A percentile compares a stretch with the other conserved stretches of the same genome.
Evolutionary conservation across 2,888 invertebrate species (phyloP).

Genomic region (Machimus atricapillus): DNA sequence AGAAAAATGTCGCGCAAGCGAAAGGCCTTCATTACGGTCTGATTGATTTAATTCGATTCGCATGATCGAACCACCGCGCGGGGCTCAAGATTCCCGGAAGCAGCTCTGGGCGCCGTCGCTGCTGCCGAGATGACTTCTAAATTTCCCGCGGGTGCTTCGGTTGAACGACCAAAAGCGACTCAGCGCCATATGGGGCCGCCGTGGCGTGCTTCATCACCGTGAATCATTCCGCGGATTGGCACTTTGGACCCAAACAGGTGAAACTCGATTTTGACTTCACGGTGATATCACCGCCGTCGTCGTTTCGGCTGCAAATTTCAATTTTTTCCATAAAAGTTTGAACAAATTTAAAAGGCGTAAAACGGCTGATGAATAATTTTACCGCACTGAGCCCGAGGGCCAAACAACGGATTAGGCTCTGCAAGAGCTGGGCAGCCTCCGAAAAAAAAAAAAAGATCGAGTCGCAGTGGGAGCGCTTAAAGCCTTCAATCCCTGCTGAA

Average conservation of each 20-base stretch:
- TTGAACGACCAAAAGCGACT: neutral
- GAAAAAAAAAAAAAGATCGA: neutral
- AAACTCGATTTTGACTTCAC: neutral
- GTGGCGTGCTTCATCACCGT: neutral
- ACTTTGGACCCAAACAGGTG: constrained; percentile 8
- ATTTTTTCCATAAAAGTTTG: neutral
- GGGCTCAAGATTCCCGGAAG: neutral
- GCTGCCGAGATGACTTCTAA: neutral
- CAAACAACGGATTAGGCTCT: neutral
- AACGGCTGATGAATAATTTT: neutral
- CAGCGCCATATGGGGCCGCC: neutral
- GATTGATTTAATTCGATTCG: neutral
- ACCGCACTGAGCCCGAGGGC: neutral
- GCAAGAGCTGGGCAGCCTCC: neutral
- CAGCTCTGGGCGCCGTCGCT: neutral
- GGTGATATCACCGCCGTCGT: neutral
- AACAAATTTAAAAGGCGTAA: neutral
- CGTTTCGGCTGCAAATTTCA: neutral
- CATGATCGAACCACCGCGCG: neutral
- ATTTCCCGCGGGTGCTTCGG: neutral
- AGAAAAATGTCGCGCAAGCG: neutral
- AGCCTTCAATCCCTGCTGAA: constrained; percentile 1
- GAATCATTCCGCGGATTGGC: neutral
- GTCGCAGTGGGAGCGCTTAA: neutral
- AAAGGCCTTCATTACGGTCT: constrained; percentile 2